Evolutionary conservation across 2,888 invertebrate species (phyloP), one percentile per base, ranked within the genome.

Genomic region (Drosophila siamana): DNA sequence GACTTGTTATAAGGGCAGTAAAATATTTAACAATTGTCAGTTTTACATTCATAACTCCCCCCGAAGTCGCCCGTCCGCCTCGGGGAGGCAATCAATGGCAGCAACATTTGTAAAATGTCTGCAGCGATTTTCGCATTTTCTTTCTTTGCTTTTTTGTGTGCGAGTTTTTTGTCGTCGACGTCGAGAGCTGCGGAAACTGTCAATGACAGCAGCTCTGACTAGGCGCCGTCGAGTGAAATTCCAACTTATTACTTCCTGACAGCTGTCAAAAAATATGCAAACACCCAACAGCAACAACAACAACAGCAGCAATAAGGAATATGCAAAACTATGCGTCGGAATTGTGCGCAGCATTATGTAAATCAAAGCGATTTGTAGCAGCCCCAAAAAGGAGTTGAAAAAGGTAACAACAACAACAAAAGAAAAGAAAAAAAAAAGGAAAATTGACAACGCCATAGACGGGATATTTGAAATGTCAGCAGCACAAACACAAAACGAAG

Each of bases 231-330:
- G 47, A 78, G 70, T 68, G 57, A 84, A 89, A 79, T 78, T 78
- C 78, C 73, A 86, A 89, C 89, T 89, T 89, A 89, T 89, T 90
- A 90, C 90, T 88, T 89, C 81, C 86, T 90, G 90, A 90, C 90
- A 90, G 90, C 90, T 90, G 90, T 90, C 90, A 89, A 87, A 90
- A 83, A 90, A 89, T 86, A 85, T 82, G 83, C 87, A 89, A 89
- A 90, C 87, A 88, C 63, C 61, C 74, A 60, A 67, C 68, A 75
- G 66, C 62, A 61, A 69, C 65, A 73, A 68, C 63, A 55, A 70
- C 68, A 65, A 55, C 51, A 69, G 40, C 47, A 43, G 43, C 15
- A 41, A 56, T 22, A 44, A 41, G 40, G 43, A 73, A 43, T 44
- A 57, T 63, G 62, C 48, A 78, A 67, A 83, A 86, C 83, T 86